phyloP scores from a whole-genome alignment of 2,797 vertebrate genomes.

The Cryptoprocta ferox region DNA sequence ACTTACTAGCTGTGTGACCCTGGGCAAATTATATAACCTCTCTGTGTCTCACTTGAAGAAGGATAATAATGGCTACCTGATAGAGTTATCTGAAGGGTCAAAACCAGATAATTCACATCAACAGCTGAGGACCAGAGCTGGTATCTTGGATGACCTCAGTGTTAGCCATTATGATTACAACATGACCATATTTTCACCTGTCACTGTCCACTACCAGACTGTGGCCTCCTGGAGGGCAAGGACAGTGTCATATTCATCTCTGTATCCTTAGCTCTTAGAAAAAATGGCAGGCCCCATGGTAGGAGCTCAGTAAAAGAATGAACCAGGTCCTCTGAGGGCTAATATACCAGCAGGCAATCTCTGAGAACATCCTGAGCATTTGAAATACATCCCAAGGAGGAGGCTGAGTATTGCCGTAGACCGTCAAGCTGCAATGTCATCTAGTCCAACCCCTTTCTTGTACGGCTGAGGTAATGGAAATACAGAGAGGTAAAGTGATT shows the following conservation, averaged over 20 bases:
- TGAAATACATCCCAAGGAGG: not conserved
- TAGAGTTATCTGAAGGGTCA: not conserved
- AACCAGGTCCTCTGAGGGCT: not conserved
- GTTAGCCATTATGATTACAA: not conserved
- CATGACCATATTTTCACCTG: not conserved
- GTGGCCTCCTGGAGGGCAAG: not conserved
- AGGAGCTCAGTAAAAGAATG: not conserved
- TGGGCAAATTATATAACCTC: not conserved
- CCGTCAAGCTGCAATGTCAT: not conserved
- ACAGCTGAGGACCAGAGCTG: not conserved
- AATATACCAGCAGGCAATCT: not conserved
- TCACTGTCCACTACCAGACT: not conserved
- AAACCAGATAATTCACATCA: not conserved
- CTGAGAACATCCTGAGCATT: not conserved
- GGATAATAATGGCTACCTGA: not conserved
- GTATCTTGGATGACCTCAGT: not conserved
- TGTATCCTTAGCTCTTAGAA: not conserved
- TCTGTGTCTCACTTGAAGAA: not conserved
- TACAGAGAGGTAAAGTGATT: not conserved
- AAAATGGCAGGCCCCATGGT: too few relatives aligned
- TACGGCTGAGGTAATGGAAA: slow-evolving; percentile 10
- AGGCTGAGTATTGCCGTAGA: not conserved
- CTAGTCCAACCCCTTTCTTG: not conserved
- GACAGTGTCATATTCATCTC: not conserved
- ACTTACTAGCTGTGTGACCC: not conserved